phyloP scores from a whole-genome alignment of 2,888 invertebrate species.

The Agrilus cyanescens region DNA sequence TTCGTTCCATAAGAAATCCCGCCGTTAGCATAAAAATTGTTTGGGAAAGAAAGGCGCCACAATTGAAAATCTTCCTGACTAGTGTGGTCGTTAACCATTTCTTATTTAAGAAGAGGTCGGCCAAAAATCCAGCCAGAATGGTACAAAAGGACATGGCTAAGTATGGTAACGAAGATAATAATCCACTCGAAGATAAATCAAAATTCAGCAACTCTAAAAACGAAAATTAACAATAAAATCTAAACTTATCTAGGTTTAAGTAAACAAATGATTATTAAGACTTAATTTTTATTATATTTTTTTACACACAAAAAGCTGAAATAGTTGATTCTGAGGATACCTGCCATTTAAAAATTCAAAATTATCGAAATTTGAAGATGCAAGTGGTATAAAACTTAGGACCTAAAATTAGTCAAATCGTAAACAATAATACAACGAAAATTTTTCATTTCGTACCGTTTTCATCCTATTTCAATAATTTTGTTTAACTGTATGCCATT shows the following conservation, averaged over 20 bases:
- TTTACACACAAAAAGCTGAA: no score
- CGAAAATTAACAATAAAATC: neutral
- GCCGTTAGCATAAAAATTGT: conserved; percentile 78
- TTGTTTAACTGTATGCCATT: no score
- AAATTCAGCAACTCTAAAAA: conserved; percentile 58
- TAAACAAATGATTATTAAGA: neutral
- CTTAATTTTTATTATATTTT: neutral
- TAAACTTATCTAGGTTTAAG: neutral
- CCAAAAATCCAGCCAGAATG: conserved; percentile 69
- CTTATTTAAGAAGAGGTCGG: conserved; percentile 62
- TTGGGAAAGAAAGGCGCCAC: conserved; percentile 63
- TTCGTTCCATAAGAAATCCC: conserved; percentile 57
- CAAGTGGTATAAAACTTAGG: no score
- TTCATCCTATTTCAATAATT: no score
- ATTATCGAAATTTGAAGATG: no score
- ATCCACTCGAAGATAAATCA: conserved; percentile 67
- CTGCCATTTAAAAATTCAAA: no score
- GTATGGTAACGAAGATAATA: conserved; percentile 78
- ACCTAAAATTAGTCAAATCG: no score
- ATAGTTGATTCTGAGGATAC: no score
- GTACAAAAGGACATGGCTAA: conserved; percentile 75
- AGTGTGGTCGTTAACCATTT: conserved; percentile 59
- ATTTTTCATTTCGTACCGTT: no score
- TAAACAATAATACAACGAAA: no score
- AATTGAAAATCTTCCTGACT: conserved; percentile 56